Conservation (phyloP, 2,888 invertebrate genomes). For the Eupithecia subumbrata region DNA sequence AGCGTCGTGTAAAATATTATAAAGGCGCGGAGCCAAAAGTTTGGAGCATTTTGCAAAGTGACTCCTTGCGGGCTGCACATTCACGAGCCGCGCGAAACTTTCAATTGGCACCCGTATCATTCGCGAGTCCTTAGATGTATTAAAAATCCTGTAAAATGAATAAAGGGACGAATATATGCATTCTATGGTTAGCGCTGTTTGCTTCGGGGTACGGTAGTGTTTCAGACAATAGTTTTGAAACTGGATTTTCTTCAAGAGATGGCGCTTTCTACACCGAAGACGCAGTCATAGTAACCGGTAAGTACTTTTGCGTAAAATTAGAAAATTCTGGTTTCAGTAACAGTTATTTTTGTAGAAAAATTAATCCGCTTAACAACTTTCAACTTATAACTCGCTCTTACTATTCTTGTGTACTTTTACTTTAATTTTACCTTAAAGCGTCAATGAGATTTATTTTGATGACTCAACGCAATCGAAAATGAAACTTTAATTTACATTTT, state of each 20-base stretch:
- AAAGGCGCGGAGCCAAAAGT: conserved; percentile 72
- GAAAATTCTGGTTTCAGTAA: neutral
- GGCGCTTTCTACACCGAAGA: conserved; percentile 77
- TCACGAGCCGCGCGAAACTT: conserved; percentile 61
- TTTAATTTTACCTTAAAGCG: neutral
- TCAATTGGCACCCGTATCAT: conserved; percentile 36
- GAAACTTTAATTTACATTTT: conserved; percentile 38
- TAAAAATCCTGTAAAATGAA: conserved; percentile 55
- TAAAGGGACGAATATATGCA: conserved; percentile 60
- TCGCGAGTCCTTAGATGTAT: conserved; percentile 53
- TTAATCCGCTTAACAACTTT: neutral
- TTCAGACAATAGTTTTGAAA: conserved; percentile 50
- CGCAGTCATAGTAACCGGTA: conserved; percentile 79
- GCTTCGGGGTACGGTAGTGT: conserved; percentile 66
- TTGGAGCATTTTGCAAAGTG: conserved; percentile 79
- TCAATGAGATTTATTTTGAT: neutral
- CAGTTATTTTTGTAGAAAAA: neutral
- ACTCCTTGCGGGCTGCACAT: conserved; percentile 77
- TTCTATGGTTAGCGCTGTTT: conserved; percentile 62
- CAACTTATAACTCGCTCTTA: conserved; percentile 1
- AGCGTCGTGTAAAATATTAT: conserved; percentile 79
- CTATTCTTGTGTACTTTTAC: neutral
- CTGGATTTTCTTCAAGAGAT: conserved; percentile 72
- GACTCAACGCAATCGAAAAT: conserved; percentile 21
- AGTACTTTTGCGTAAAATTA: conserved; percentile 44